Conservation (phyloP, 2,888 invertebrate species). For the Limnephilus rhombicus region DNA sequence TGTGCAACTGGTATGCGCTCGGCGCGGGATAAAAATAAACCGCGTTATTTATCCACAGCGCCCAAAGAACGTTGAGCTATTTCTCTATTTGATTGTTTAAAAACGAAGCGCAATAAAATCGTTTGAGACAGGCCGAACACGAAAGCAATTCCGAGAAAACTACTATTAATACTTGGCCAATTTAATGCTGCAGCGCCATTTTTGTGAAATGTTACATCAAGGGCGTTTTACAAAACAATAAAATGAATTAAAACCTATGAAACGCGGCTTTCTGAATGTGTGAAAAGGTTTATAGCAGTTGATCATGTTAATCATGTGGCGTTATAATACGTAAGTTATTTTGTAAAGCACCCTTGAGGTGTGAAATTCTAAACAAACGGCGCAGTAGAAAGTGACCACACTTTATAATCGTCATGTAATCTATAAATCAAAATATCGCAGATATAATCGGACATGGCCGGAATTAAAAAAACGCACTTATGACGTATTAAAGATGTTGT, state of each 20-base stretch:
- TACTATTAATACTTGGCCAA: neutral
- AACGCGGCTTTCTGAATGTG: neutral
- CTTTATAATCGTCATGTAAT: neutral
- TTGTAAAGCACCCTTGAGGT: neutral
- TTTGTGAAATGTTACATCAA: neutral
- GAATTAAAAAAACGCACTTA: neutral
- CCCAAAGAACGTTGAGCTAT: slow-evolving; percentile 16
- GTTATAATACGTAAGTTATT: neutral
- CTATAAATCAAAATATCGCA: neutral
- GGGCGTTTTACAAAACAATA: neutral
- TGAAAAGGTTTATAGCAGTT: neutral
- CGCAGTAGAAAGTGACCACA: neutral
- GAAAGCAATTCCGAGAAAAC: neutral
- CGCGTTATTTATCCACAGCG: slow-evolving; percentile 34
- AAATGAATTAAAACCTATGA: neutral
- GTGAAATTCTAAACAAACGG: neutral
- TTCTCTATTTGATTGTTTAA: slow-evolving; percentile 39
- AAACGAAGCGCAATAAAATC: neutral
- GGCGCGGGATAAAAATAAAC: slow-evolving; percentile 43
- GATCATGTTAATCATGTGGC: neutral
- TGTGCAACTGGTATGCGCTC: slow-evolving; percentile 49
- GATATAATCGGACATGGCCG: neutral
- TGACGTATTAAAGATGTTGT: neutral
- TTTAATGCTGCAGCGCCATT: neutral
- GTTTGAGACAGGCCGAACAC: neutral